Evolutionary conservation across 1,140 invertebrate genomes (phyloP).

Genomic region (Drosophila kikkawai): DNA sequence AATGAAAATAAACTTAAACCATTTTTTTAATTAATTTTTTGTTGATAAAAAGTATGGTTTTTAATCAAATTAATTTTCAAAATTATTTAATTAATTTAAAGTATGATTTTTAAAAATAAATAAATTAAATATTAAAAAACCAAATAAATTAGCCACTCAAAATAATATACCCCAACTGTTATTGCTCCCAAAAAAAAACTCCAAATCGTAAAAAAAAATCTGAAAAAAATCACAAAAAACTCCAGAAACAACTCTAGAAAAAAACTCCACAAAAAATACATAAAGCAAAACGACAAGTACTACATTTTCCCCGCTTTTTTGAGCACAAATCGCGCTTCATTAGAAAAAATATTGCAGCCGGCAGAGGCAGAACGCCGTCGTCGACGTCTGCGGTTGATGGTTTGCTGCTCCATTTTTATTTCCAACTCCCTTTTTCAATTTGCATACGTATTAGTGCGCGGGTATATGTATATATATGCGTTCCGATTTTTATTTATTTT

Average conservation of each 20-base stretch:
- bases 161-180: neutral
- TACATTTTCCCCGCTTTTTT: slow-evolving; percentile 64
- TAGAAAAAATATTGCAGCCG: slow-evolving; percentile 64
- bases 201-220: neutral
- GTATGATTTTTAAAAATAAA: too few species aligned
- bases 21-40: neutral
- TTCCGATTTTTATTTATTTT: slow-evolving; percentile 43
- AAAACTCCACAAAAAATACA: neutral
- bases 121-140: neutral
- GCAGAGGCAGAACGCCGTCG: slow-evolving; percentile 22
- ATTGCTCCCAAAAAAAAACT: slow-evolving; percentile 19
- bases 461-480: slow-evolving; percentile 19
- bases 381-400: slow-evolving; percentile 60
- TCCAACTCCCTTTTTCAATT: slow-evolving; percentile 69
- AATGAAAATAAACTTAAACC: neutral
- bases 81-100: too few species aligned
- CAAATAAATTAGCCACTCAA: neutral
- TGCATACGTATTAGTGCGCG: slow-evolving; percentile 57
- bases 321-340: slow-evolving; percentile 66
- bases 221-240: neutral
- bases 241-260: neutral
- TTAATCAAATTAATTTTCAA: neutral
- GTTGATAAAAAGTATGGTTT: neutral
- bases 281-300: neutral
- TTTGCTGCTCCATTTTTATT: slow-evolving; percentile 80